Percentiles rank a stretch among this genome's conserved stretches.
These are phyloP conservation scores for Coccyzus lansbergi DNA, from an alignment of 2,797 vertebrate species.

Conservation along the genomic window DNA sequence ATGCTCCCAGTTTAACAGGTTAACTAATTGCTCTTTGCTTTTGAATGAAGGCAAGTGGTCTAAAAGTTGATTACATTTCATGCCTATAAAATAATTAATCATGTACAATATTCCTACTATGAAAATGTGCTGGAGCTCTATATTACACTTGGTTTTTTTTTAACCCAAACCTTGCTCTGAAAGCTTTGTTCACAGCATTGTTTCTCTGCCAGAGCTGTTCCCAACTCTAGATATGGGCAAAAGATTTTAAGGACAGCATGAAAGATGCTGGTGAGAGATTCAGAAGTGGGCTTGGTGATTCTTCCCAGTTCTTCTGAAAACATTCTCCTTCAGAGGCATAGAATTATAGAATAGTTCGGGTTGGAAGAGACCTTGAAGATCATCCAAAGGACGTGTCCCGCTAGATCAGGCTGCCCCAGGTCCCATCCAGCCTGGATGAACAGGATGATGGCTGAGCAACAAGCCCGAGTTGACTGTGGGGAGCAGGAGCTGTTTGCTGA, in stretches of 20 bases:
- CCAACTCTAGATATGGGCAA: background rate
- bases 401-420: too few species aligned
- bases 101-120: background rate
- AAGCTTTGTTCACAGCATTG: background rate
- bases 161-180: background rate
- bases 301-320: background rate
- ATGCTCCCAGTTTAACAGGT: background rate
- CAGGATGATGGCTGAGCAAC: too few species aligned
- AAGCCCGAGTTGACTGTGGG: accelerated
- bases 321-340: background rate
- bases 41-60: background rate
- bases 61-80: background rate
- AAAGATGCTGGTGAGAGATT: background rate
- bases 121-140: background rate
- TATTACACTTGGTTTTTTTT: background rate
- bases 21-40: background rate
- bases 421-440: too few species aligned
- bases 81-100: background rate
- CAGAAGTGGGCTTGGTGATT: background rate
- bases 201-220: background rate
- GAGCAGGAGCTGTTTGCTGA: too few species aligned
- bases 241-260: background rate
- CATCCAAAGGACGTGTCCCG: too few species aligned
- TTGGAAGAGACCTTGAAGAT: too few species aligned
- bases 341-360: too few species aligned